phyloP scores from a whole-genome alignment of 2,888 invertebrate genomes.

The Mechanitis mazaeus region DNA sequence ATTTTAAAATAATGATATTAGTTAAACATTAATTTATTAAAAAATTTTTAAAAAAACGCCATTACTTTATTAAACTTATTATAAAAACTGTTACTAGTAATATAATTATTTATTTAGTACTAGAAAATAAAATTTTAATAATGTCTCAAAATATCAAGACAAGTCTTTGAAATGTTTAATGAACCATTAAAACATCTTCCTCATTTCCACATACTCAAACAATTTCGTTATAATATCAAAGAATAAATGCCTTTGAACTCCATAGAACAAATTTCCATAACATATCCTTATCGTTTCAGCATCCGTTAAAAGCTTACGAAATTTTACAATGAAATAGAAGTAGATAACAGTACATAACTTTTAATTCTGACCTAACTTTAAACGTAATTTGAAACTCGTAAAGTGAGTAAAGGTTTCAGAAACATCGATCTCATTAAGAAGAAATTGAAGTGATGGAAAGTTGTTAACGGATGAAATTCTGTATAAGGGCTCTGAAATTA shows the following conservation, averaged over 20 bases:
- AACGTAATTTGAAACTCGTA: slow-evolving; percentile 26
- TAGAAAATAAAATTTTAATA: too few species aligned
- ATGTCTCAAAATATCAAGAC: too few species aligned
- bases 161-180: too few species aligned
- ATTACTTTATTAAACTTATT: too few species aligned
- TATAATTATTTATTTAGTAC: too few species aligned
- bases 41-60: too few species aligned
- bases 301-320: background rate
- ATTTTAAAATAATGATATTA: too few species aligned
- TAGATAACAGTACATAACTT: slow-evolving; percentile 23
- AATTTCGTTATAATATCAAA: too few species aligned
- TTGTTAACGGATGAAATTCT: slow-evolving; percentile 7
- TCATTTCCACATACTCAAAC: too few species aligned
- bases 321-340: slow-evolving; percentile 12
- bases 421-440: slow-evolving; percentile 27
- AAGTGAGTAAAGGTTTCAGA: slow-evolving; percentile 19
- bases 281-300: slow-evolving; percentile 16
- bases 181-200: too few species aligned
- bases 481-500: background rate
- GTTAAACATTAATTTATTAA: too few species aligned
- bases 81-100: too few species aligned
- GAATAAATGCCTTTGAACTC: background rate
- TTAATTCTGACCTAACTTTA: slow-evolving; percentile 24
- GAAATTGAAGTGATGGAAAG: slow-evolving; percentile 21
- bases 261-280: slow-evolving; percentile 16